phyloP scores from a whole-genome alignment of 2,888 invertebrate genomes.

The Ochlodes sylvanus region DNA sequence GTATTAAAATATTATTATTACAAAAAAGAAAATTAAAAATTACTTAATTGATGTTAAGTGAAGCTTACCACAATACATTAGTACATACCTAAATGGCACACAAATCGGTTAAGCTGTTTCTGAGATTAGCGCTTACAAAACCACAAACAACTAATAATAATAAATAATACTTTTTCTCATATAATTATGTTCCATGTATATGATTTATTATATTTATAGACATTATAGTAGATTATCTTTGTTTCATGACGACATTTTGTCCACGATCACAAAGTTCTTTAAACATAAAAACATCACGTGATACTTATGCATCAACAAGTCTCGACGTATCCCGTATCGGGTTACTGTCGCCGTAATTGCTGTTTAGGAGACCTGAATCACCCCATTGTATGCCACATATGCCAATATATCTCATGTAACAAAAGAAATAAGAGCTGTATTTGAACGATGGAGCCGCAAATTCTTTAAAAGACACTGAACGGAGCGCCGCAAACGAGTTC shows the following conservation, averaged over 20 bases:
- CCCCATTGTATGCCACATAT: slow-evolving; percentile 4
- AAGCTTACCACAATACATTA: no score
- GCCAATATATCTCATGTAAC: not conserved
- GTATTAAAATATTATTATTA: no score
- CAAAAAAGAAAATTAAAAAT: no score
- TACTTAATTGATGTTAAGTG: no score
- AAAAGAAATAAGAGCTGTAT: slow-evolving; percentile 5
- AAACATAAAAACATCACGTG: slow-evolving; percentile 18
- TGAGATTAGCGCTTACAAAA: no score
- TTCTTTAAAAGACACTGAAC: slow-evolving; percentile 4
- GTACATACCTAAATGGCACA: no score
- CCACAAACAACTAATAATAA: no score
- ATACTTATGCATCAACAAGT: not conserved
- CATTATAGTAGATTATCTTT: no score
- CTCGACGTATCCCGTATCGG: slow-evolving; percentile 23
- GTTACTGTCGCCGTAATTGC: slow-evolving; percentile 18
- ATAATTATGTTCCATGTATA: no score
- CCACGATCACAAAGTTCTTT: not conserved
- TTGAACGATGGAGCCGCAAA: slow-evolving; percentile 3
- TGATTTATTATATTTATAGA: no score
- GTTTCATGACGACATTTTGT: not conserved
- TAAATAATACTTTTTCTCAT: no score
- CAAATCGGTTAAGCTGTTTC: no score
- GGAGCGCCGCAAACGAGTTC: not conserved
- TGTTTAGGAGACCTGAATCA: slow-evolving; percentile 27